Conservation (phyloP, 1,140 invertebrate species). For the Ceratina australensis region DNA sequence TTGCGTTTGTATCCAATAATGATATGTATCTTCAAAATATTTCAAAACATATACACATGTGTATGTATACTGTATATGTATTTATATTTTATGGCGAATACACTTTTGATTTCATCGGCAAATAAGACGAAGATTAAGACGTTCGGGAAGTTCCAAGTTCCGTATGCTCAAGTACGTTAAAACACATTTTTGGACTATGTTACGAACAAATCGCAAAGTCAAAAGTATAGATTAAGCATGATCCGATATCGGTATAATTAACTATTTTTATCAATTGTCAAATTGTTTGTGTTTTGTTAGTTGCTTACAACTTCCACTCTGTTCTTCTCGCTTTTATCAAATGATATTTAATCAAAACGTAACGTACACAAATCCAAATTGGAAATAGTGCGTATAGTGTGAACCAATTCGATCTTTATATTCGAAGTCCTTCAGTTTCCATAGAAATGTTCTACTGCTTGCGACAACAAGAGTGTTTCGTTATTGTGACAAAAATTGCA, state of each 20-base stretch:
- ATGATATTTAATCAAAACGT: neutral
- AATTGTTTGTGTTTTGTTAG: neutral
- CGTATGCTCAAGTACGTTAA: too few relatives aligned
- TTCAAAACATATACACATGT: slow-evolving; percentile 9
- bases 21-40: slow-evolving; percentile 39
- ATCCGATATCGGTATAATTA: neutral
- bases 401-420: slow-evolving; percentile 14
- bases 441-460: neutral
- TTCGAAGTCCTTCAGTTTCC: slow-evolving; percentile 1
- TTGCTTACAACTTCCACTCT: neutral
- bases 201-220: neutral
- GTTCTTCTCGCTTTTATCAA: neutral
- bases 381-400: slow-evolving; percentile 23
- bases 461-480: neutral
- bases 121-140: neutral
- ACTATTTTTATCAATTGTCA: slow-evolving; percentile 12
- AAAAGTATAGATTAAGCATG: neutral
- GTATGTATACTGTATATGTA: neutral
- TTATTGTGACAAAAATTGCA: slow-evolving; percentile 12
- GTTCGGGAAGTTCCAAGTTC: too few relatives aligned
- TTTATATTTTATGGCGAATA: neutral
- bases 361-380: neutral
- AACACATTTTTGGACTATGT: neutral
- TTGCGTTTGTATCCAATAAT: neutral
- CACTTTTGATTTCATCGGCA: neutral